Evolutionary conservation across 2,113 vertebrate species (phyloP).

Genomic region (Petrocephalus zakoni): DNA sequence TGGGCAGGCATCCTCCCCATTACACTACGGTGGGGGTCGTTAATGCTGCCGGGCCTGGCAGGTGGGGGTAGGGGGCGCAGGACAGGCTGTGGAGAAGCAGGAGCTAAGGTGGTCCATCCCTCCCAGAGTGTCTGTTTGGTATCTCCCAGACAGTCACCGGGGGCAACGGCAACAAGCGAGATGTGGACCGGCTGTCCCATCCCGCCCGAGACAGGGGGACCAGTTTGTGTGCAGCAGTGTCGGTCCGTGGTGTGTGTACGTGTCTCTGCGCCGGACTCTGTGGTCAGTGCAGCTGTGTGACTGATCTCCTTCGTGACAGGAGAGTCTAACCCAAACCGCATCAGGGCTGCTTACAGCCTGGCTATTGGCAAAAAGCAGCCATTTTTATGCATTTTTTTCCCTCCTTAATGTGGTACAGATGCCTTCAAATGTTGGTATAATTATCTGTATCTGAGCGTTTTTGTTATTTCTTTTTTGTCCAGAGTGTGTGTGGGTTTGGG

Average conservation of each 20-base stretch:
- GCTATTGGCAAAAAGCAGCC: too few species aligned
- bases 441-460: background rate
- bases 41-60: background rate
- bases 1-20: background rate
- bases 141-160: background rate
- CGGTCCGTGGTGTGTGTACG: background rate
- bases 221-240: background rate
- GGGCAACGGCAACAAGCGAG: background rate
- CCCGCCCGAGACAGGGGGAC: background rate
- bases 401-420: background rate
- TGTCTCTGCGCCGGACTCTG: conserved; percentile 74
- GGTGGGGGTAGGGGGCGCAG: background rate
- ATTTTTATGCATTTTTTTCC: background rate
- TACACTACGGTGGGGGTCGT: background rate
- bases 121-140: background rate
- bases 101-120: background rate
- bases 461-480: too few species aligned
- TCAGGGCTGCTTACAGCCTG: background rate
- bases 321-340: background rate
- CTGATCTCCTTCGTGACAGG: background rate
- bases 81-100: background rate
- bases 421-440: background rate
- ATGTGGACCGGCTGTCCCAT: background rate
- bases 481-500: background rate
- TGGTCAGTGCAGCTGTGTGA: background rate